Conservation (phyloP, 2,888 invertebrate genomes). For the Dynastes maya region DNA sequence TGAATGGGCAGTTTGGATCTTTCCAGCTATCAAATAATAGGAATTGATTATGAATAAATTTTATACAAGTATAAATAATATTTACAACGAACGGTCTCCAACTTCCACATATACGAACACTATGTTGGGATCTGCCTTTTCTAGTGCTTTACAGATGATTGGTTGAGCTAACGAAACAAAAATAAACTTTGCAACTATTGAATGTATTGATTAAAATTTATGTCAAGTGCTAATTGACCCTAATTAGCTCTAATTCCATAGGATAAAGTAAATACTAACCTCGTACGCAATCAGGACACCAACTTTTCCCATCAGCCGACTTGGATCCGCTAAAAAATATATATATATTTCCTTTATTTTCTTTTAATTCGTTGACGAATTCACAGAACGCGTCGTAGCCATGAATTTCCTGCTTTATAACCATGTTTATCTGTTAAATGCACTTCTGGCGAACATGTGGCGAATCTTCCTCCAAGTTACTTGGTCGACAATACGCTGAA, state of each 20-base stretch:
- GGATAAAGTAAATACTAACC: slow-evolving; percentile 72
- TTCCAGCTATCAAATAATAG: slow-evolving; percentile 81
- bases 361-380: slow-evolving; percentile 73
- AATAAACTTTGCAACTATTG: too few species aligned
- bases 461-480: neutral
- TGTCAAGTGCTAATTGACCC: slow-evolving; percentile 27
- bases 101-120: slow-evolving; percentile 86
- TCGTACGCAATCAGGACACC: slow-evolving; percentile 92
- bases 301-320: slow-evolving; percentile 67
- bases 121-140: slow-evolving; percentile 75
- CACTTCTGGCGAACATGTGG: neutral
- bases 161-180: slow-evolving; percentile 79
- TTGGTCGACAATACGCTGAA: neutral
- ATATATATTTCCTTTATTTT: slow-evolving; percentile 69
- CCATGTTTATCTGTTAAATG: slow-evolving; percentile 67
- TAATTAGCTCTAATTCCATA: slow-evolving; percentile 13
- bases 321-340: slow-evolving; percentile 77
- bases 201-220: too few species aligned
- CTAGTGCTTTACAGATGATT: slow-evolving; percentile 79
- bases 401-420: slow-evolving; percentile 70
- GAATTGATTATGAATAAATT: slow-evolving; percentile 33
- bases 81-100: slow-evolving; percentile 83
- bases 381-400: slow-evolving; percentile 78
- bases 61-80: slow-evolving; percentile 57
- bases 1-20: slow-evolving; percentile 84